These are phyloP conservation scores for Phenganax stokvisi DNA, from an alignment of 92 coral and sea anemone genomes.

Conservation along the genomic window DNA sequence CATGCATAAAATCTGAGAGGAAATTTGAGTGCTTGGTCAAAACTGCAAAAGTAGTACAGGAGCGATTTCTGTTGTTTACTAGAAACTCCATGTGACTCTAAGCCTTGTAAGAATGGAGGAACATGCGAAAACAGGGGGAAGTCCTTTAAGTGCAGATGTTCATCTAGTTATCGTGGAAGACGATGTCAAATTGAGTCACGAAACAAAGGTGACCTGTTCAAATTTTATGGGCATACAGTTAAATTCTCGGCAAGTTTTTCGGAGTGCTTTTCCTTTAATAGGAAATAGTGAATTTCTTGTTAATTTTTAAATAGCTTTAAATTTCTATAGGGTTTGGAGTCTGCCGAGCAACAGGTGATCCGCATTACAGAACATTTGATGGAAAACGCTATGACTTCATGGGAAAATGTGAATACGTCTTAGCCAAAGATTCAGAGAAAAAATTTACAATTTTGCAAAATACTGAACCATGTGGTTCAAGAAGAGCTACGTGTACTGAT, in stretches of 20 bases:
- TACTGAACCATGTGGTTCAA: conserved; percentile 25
- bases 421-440: conserved; percentile 17
- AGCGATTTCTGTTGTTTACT: background rate
- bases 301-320: too few species aligned
- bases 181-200: too few species aligned
- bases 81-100: conserved; percentile 3
- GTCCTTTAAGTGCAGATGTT: background rate
- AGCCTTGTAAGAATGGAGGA: background rate
- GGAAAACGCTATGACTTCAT: conserved; percentile 26
- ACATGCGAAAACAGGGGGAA: background rate
- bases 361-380: conserved; percentile 29
- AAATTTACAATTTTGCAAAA: conserved; percentile 13
- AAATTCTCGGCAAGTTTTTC: too few species aligned
- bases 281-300: too few species aligned
- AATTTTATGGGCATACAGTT: too few species aligned
- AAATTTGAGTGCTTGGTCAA: too few species aligned
- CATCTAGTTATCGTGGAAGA: too few species aligned
- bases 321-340: background rate
- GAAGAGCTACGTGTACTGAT: conserved; percentile 12
- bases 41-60: too few species aligned
- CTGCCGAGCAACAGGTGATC: conserved; percentile 31
- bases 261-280: too few species aligned
- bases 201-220: too few species aligned
- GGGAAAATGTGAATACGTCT: conserved; percentile 33
- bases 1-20: too few species aligned